Conservation (phyloP, 2,113 vertebrate genomes). For the Phycodurus eques region DNA sequence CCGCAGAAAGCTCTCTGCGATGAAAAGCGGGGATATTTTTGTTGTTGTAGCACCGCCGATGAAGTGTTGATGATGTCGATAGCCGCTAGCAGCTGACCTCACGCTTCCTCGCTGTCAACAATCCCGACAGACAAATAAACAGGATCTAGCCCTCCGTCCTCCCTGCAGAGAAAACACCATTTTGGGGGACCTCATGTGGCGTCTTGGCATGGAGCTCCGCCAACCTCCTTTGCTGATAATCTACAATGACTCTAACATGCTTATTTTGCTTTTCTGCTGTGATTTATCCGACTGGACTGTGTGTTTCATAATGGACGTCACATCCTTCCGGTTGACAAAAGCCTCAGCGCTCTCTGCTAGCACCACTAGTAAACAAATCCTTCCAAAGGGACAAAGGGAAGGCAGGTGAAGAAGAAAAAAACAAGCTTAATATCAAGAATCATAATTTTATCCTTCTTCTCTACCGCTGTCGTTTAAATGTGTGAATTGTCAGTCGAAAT, state of each 20-base stretch:
- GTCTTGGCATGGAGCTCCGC: neutral
- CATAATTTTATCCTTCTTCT: too few species aligned
- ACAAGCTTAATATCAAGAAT: too few species aligned
- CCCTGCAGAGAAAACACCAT: neutral
- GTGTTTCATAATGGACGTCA: too few species aligned
- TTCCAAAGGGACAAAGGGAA: too few species aligned
- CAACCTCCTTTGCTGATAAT: neutral
- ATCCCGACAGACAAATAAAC: neutral
- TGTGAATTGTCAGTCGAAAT: too few species aligned
- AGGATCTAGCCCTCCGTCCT: neutral
- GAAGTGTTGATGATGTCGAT: neutral
- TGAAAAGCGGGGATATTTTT: neutral
- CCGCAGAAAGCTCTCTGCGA: neutral
- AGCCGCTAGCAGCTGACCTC: neutral
- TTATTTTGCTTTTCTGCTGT: neutral
- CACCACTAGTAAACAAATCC: too few species aligned
- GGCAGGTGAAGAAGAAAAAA: too few species aligned
- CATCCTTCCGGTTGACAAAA: too few species aligned
- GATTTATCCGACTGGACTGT: neutral
- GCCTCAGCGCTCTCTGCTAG: too few species aligned
- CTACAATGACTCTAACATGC: neutral
- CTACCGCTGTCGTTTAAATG: too few species aligned
- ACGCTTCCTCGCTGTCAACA: neutral
- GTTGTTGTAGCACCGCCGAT: neutral
- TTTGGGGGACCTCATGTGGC: constrained; percentile 1